Conservation (phyloP, 2,113 vertebrate genomes). For the Hippocampus abdominalis region DNA sequence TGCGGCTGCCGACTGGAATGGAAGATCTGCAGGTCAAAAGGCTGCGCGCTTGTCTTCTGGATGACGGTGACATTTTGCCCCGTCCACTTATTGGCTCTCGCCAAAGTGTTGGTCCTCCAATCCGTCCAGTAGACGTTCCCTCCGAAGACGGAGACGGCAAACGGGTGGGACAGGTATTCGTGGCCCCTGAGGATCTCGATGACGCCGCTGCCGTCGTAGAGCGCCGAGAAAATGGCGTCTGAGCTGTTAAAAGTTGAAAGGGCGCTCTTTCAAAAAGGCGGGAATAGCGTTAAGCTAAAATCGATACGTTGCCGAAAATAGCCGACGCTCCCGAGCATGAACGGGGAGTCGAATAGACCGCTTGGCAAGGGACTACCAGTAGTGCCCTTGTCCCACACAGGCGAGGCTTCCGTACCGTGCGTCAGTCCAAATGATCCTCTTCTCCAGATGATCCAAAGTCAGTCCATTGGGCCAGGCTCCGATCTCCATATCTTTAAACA, state of each 20-base stretch:
- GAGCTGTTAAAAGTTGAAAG: conserved; percentile 74
- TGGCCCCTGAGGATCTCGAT: conserved; percentile 94
- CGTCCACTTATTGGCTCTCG: conserved; percentile 97
- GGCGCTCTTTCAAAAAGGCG: conserved; percentile 15
- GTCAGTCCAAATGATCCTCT: conserved; percentile 97
- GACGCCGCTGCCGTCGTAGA: conserved; percentile 89
- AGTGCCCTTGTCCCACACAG: background rate
- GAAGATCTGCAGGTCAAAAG: conserved; percentile 96
- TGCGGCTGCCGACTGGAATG: conserved; percentile 96
- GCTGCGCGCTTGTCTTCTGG: conserved; percentile 97
- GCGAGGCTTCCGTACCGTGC: conserved; percentile 78
- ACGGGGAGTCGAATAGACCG: background rate
- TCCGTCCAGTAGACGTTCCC: conserved; percentile 98
- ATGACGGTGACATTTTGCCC: conserved; percentile 95
- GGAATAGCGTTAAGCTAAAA: background rate
- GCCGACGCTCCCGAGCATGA: background rate
- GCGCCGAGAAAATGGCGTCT: conserved; percentile 95
- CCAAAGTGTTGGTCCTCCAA: conserved; percentile 96
- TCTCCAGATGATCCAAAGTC: conserved; percentile 95
- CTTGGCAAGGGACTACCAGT: background rate
- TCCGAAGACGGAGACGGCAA: conserved; percentile 93
- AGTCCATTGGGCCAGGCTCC: conserved; percentile 98
- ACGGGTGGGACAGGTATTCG: conserved; percentile 96
- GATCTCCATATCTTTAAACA: conserved; percentile 97
- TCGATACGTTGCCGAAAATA: background rate